Evolutionary conservation across 2,113 vertebrate species (phyloP).

Genomic region (Rhombomys opimus): DNA sequence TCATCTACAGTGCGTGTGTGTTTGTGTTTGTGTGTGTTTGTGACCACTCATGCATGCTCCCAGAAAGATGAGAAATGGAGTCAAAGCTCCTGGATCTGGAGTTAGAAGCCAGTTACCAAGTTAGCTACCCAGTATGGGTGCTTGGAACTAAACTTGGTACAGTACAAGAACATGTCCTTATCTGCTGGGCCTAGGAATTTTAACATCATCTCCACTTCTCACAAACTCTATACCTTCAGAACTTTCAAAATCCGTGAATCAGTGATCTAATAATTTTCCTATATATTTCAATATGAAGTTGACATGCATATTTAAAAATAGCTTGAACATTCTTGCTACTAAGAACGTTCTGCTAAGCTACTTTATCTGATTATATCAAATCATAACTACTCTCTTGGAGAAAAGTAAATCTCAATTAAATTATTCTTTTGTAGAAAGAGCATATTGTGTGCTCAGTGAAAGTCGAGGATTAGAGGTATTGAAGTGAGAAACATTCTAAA

Average conservation of each 20-base stretch:
- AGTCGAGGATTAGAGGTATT: neutral
- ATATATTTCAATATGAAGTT: neutral
- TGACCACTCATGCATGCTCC: neutral
- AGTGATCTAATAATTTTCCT: neutral
- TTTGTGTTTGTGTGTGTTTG: neutral
- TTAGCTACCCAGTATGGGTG: neutral
- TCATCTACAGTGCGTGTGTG: neutral
- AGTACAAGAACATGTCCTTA: neutral
- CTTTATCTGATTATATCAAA: neutral
- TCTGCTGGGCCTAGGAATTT: neutral
- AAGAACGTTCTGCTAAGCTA: neutral
- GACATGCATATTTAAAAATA: conserved; percentile 27
- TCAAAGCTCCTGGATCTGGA: too few species aligned
- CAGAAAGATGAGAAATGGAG: neutral
- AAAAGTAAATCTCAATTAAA: neutral
- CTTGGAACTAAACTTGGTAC: neutral
- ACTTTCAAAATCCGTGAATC: neutral
- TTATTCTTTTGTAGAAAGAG: neutral
- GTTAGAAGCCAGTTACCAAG: too few species aligned
- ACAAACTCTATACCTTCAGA: neutral
- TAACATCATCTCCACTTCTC: neutral
- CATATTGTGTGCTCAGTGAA: neutral
- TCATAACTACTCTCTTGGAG: neutral
- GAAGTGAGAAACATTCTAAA: neutral
- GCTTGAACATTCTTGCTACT: neutral